phyloP scores from a whole-genome alignment of 2,113 vertebrate species.

The Leptosomus discolor region DNA sequence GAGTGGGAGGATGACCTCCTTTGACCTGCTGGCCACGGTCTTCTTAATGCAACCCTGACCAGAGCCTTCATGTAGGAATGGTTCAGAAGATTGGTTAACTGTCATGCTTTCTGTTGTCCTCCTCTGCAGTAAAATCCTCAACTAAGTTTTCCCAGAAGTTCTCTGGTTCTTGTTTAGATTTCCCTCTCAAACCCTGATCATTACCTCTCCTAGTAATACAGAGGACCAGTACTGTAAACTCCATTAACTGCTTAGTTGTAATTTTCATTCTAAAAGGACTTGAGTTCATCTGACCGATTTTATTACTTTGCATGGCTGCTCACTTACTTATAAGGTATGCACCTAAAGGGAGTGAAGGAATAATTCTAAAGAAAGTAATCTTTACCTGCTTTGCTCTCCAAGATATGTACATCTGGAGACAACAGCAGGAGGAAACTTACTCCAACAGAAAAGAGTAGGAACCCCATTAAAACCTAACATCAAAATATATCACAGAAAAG shows the following conservation, averaged over 20 bases:
- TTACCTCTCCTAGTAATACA: not conserved
- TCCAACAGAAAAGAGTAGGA: slow-evolving; percentile 43
- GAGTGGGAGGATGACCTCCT: too few relatives aligned
- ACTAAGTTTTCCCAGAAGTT: not conserved
- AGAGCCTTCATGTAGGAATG: not conserved
- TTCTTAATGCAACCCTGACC: too few relatives aligned
- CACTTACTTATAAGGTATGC: not conserved
- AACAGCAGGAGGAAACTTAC: slow-evolving; percentile 26
- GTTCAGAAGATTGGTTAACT: not conserved
- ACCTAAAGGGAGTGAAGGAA: not conserved
- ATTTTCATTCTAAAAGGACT: not conserved
- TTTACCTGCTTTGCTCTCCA: slow-evolving; percentile 32
- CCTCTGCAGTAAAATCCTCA: not conserved
- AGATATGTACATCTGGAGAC: not conserved
- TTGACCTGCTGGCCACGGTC: too few relatives aligned
- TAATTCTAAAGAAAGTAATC: not conserved
- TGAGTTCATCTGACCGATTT: not conserved
- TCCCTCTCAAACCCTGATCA: not conserved
- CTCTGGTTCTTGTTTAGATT: not conserved
- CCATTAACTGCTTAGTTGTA: not conserved
- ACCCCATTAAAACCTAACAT: not conserved
- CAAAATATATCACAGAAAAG: not conserved
- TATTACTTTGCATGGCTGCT: not conserved
- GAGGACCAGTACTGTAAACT: not conserved
- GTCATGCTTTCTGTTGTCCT: not conserved